Base-by-base conservation (phyloP, 2,113 vertebrate genomes). In the Acrocephalus kingi region DNA sequence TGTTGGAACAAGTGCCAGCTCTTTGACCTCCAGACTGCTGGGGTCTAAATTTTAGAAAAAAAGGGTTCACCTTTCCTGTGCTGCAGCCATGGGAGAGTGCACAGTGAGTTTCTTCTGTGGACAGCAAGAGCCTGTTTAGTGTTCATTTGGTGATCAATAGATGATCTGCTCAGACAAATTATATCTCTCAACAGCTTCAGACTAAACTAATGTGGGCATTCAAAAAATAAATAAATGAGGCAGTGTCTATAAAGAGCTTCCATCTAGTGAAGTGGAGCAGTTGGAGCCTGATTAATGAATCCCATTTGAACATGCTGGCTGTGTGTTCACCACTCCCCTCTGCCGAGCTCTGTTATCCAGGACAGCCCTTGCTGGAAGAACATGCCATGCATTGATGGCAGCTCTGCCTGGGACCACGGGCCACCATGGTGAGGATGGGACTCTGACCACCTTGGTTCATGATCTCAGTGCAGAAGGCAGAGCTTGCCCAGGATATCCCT, bases 171-270 rank as follows among this genome's bases (percentile, higher is more conserved):
- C 77, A 86, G 92, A 93, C 88, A 94, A 94, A 93, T 95, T 87
- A 8, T 87, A 19, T 95, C 88, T 89, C 76, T 87, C 85, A 80
- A 46, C 93, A 93, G 72, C 83, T 95, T 96, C 68, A 81, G 85
- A 68, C 90, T 94, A 80, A 93, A 95, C 95, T 96, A 93, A 96
- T 92, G 64, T 75, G 89, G 83, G 86, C 93, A 90, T 95, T 97
- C 84, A 95, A 92, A 96, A 95, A 96, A 93, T 88, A 96, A 96
- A 96, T 88, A 90, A 93, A 96, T 78, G 82, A 95, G 83, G 69
- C 76, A 84, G 52, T 78, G 69, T 95, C 85, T 94, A 54, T 94
- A 72, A 95, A 96, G 93, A 93, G 54, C 83, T 96, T 64, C 83
- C 2, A 0, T 81, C 66, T 81, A 84, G 93, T 46, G 68, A 81